phyloP scores from a whole-genome alignment of 2,797 vertebrate genomes.

The Tympanoctomys barrerae region DNA sequence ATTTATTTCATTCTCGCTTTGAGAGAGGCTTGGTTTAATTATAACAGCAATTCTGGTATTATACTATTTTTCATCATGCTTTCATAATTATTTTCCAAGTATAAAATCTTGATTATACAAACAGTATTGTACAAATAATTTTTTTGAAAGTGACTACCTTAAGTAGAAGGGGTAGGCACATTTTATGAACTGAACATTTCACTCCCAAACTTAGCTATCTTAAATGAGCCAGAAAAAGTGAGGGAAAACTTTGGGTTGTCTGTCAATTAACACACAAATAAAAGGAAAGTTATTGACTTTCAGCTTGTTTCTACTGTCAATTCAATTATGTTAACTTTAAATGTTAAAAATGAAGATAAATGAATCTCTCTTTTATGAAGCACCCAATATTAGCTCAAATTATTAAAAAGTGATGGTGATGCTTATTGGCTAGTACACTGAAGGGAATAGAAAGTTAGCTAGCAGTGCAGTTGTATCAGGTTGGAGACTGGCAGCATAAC shows the following conservation, averaged over 20 bases:
- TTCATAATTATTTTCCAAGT: slow-evolving; percentile 66
- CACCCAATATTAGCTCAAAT: slow-evolving; percentile 84
- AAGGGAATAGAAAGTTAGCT: slow-evolving; percentile 82
- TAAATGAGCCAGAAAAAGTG: slow-evolving; percentile 63
- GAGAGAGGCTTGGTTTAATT: slow-evolving; percentile 42
- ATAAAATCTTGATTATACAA: slow-evolving; percentile 51
- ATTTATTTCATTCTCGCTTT: slow-evolving; percentile 51
- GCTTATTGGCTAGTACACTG: slow-evolving; percentile 68
- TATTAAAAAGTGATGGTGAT: slow-evolving; percentile 85
- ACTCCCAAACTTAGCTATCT: slow-evolving; percentile 6
- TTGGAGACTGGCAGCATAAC: slow-evolving; percentile 31
- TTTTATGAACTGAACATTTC: slow-evolving; percentile 61
- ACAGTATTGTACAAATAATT: slow-evolving; percentile 7
- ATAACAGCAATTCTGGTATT: slow-evolving; percentile 36
- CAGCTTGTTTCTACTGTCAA: slow-evolving; percentile 79
- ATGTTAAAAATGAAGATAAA: slow-evolving; percentile 86
- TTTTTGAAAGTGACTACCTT: slow-evolving; percentile 44
- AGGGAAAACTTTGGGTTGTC: slow-evolving; percentile 68
- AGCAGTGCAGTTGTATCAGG: slow-evolving; percentile 66
- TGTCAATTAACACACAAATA: slow-evolving; percentile 80
- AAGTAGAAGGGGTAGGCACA: slow-evolving; percentile 36
- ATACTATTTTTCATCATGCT: slow-evolving; percentile 56
- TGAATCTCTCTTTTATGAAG: slow-evolving; percentile 82
- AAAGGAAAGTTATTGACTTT: slow-evolving; percentile 84
- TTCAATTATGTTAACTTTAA: slow-evolving; percentile 86